phyloP scores from a whole-genome alignment of 2,888 invertebrate genomes.

The Bembecia ichneumoniformis region DNA sequence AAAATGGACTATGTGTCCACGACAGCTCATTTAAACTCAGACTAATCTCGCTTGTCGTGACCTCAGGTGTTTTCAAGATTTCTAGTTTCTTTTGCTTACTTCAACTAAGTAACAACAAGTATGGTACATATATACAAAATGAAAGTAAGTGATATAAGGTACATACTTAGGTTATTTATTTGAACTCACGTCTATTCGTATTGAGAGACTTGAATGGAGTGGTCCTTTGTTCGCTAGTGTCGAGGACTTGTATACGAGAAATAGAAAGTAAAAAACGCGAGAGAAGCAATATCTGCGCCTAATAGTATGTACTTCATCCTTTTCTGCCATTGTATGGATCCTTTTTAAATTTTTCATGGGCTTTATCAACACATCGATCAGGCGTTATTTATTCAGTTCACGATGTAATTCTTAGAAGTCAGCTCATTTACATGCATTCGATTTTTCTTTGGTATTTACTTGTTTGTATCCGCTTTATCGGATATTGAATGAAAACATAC shows the following conservation, averaged over 20 bases:
- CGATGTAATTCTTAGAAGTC: conserved; percentile 54
- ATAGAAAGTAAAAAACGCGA: conserved; percentile 36
- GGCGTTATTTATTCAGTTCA: conserved; percentile 59
- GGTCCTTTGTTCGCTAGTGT: conserved; percentile 36
- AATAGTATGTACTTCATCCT: conserved; percentile 35
- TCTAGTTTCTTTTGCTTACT: too few relatives aligned
- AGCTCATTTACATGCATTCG: conserved; percentile 60
- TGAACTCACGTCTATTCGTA: background rate
- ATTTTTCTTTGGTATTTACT: conserved; percentile 41
- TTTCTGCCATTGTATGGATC: conserved; percentile 41
- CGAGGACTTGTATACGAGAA: conserved; percentile 35
- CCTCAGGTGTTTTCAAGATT: too few relatives aligned
- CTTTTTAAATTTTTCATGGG: conserved; percentile 55
- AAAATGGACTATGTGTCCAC: too few relatives aligned
- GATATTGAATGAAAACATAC: conserved; percentile 41
- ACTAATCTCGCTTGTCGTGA: too few relatives aligned
- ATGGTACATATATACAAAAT: too few relatives aligned
- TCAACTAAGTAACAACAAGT: too few relatives aligned
- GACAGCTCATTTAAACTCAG: too few relatives aligned
- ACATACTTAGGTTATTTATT: background rate
- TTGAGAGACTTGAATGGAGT: conserved; percentile 27
- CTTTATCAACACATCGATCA: conserved; percentile 65
- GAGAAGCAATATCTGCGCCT: conserved; percentile 41
- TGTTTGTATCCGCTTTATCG: conserved; percentile 45
- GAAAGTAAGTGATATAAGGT: background rate